Base-by-base conservation (phyloP, 2,113 vertebrate genomes). In the Sander vitreus region DNA sequence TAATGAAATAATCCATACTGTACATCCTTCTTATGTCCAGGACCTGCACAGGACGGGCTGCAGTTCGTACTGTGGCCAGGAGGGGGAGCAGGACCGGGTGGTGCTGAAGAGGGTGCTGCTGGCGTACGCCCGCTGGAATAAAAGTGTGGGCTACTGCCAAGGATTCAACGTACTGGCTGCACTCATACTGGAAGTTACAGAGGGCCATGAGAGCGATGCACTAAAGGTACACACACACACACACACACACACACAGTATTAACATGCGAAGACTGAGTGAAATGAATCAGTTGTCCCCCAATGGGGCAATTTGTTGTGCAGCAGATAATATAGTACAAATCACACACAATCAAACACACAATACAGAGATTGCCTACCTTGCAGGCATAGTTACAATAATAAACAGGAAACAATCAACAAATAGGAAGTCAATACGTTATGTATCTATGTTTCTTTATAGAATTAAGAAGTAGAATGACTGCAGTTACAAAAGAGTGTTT, bases 31-130 rank as follows among this genome's bases (percentile, higher is more conserved):
- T 33, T 16, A 1, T 54, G 4, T n/a, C 27, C 81, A 94, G 95
- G 95, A 96, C 72, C 90, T 96, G 18, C 95, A 94, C 89, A 80
- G 93, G 65, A 94, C 93, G 0, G 93, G 93, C 60, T 94, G 92
- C 88, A 94, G 93, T 66, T 94, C 92, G 7, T 94, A 93, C 62
- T 92, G 92, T 2, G 93, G 93, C 77, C 93, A 94, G 85, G 93
- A 94, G 90, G 90, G 90, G 25, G 93, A 94, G 90, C 91, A 92
- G 87, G 93, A 94, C 89, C 11, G 93, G 58, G 93, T 94, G 84
- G 93, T 94, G 78, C 90, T 94, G 83, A 94, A 94, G 85, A 79
- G 93, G 76, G 92, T 94, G 64, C 86, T 94, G 77, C 83, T 94
- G 2, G 93, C 93, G 0, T 94, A 92, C 16, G 93, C 93, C 23